Conservation (phyloP, 2,797 vertebrate genomes). For the Oreortyx pictus region DNA sequence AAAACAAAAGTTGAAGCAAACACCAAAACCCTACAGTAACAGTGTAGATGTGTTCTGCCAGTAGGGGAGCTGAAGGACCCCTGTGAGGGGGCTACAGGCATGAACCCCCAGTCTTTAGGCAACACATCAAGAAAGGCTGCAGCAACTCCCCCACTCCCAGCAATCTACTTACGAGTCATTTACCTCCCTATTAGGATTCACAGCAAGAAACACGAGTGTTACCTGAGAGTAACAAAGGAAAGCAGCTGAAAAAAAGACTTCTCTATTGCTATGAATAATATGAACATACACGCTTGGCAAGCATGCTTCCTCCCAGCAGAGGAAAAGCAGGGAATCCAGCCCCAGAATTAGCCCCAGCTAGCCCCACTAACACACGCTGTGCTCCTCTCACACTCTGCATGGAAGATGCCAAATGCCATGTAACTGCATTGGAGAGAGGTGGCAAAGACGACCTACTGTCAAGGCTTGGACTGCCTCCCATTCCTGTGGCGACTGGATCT, state of each 20-base stretch:
- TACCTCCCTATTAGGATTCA: neutral
- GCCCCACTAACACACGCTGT: neutral
- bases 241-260: neutral
- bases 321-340: neutral
- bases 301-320: neutral
- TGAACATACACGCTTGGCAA: neutral
- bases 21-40: neutral
- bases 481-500: constrained; percentile 96
- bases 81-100: neutral
- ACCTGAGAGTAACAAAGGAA: neutral
- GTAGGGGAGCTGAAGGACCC: neutral
- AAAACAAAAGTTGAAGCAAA: neutral
- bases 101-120: neutral
- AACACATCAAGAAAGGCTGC: neutral
- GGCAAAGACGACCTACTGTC: constrained; percentile 83
- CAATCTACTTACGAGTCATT: rapidly evolving
- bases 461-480: constrained; percentile 95
- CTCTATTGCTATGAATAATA: neutral
- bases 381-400: rapidly evolving
- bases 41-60: rapidly evolving
- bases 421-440: neutral
- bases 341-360: neutral
- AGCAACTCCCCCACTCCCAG: neutral
- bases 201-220: neutral
- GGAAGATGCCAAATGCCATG: neutral